Percentiles rank a stretch among this genome's conserved stretches.
These are phyloP conservation scores for Himantopus leucocephalus DNA, from an alignment of 2,113 vertebrate species.

Conservation along the genomic window DNA sequence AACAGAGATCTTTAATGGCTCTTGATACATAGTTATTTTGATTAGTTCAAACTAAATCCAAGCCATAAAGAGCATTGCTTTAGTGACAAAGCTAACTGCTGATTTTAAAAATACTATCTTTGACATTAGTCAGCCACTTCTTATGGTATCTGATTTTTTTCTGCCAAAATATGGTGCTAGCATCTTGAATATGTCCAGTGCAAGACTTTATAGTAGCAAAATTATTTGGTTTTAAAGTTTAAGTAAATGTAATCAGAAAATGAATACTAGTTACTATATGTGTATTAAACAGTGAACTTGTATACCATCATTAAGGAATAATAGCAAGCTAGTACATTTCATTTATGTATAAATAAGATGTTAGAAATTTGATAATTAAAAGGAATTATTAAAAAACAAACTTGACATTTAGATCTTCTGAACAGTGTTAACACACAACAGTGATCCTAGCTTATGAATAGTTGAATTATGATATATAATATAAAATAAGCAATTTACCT, in stretches of 20 bases:
- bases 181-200: conserved; percentile 76
- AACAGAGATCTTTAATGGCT: conserved; percentile 57
- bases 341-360: conserved; percentile 73
- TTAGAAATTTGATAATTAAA: conserved; percentile 64
- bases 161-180: conserved; percentile 53
- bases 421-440: conserved; percentile 76
- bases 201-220: conserved; percentile 81
- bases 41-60: conserved; percentile 58
- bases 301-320: conserved; percentile 65
- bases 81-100: conserved; percentile 47
- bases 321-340: conserved; percentile 63
- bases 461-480: conserved; percentile 70
- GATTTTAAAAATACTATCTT: conserved; percentile 53
- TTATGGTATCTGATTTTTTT: conserved; percentile 9
- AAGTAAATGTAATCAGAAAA: conserved; percentile 70
- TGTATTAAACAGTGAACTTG: conserved; percentile 50
- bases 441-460: conserved; percentile 77
- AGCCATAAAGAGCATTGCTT: conserved; percentile 42
- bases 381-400: conserved; percentile 67
- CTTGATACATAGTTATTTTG: conserved; percentile 31
- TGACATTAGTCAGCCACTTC: conserved; percentile 60
- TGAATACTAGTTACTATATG: conserved; percentile 60
- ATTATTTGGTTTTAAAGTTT: conserved; percentile 78
- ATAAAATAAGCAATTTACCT: conserved; percentile 79
- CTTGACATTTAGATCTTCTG: conserved; percentile 68